These are phyloP conservation scores for Tanaodytes sp. DNA, from an alignment of 2,888 invertebrate species.

Conservation along the genomic window DNA sequence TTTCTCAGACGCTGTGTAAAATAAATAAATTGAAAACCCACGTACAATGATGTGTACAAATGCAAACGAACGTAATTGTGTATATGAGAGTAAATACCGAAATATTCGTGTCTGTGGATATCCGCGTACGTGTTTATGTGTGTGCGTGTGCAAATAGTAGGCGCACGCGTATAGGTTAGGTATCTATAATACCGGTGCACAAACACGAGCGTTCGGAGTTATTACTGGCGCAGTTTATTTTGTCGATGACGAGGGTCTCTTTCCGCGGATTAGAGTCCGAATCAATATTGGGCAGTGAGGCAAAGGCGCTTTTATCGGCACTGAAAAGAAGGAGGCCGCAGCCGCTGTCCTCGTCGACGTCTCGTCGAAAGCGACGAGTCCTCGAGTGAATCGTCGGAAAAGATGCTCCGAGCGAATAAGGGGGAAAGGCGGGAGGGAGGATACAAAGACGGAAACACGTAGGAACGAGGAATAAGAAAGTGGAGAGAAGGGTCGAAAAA, in stretches of 20 bases:
- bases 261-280: constrained; percentile 71
- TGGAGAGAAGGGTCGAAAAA: constrained; percentile 35
- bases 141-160: not conserved
- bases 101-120: no score
- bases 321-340: constrained; percentile 64
- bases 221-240: constrained; percentile 70
- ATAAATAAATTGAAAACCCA: no score
- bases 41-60: no score
- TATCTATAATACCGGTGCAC: constrained; percentile 10
- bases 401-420: constrained; percentile 35
- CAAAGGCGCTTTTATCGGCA: constrained; percentile 70
- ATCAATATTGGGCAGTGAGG: constrained; percentile 72
- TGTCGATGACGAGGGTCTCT: constrained; percentile 66
- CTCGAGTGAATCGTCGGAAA: constrained; percentile 51
- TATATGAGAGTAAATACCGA: no score
- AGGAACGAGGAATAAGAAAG: constrained; percentile 54
- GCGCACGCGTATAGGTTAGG: not conserved
- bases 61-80: no score
- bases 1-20: no score
- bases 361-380: constrained; percentile 37
- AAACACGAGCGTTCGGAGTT: constrained; percentile 57
- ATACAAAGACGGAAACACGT: constrained; percentile 55
- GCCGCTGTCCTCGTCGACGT: constrained; percentile 42
- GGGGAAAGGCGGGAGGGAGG: constrained; percentile 26
- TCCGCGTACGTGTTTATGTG: no score